Evolutionary conservation across 2,797 vertebrate genomes (phyloP), one percentile per base, ranked within the genome.

Genomic region (Tauraco hartlaubi): DNA sequence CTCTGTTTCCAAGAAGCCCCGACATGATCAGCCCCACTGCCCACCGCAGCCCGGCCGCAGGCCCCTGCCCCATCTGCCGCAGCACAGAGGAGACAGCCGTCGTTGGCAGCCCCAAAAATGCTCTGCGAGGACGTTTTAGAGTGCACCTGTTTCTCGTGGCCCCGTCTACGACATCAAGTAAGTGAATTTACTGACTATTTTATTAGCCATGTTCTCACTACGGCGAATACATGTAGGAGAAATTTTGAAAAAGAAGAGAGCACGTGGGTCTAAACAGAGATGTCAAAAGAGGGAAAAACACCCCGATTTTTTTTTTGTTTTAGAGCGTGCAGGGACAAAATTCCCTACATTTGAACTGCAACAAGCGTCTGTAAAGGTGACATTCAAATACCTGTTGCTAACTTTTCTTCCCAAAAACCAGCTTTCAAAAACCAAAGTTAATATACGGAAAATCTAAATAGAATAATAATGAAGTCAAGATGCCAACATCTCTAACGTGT

Each of bases 11-110:
- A 56, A 72, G 80, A 56, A 61, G 69, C 29, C 66, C n/a, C 0
- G 1, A 21, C 23, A 26, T 10, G 87, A 71, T 11, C 48, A 37
- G 44, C 1, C 80, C 49, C 19, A 6, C 51, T 19, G 20, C 48
- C 15, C 2, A 2, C 13, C 1, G 3, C 46, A 48, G 37, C 16
- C 37, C 12, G 3, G 17, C 22, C 1, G 1, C 18, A 89, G 49
- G 39, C 73, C 43, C n/a, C 31, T 58, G 54, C 25, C 54, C 58
- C 48, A 73, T 18, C 31, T 2, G 1, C 4, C 3, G 9, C 58
- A 74, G 37, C 20, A 29, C 33, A 7, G 2, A 31, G 39, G 39
- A 86, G 43, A 64, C 11, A 58, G 13, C 22, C 48, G 23, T 11
- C 1, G 0, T 9, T 1, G 4, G 51, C 46, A 63, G 72, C 51